Base-by-base conservation (phyloP, 2,888 invertebrate genomes). In the Melipona bicolor region DNA sequence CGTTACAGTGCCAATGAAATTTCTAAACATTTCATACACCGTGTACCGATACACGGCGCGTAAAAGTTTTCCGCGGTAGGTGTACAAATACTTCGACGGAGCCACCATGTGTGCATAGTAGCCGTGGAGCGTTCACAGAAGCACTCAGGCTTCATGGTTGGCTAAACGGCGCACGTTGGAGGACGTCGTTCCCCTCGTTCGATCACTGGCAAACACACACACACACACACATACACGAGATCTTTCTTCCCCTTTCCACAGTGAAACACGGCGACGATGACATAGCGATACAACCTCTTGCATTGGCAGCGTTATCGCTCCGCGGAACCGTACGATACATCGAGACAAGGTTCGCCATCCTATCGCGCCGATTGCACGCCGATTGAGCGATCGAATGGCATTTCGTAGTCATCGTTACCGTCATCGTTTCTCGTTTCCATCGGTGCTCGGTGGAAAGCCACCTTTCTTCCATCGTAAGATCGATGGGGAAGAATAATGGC, bases 71-170 rank as follows among this genome's bases (percentile, higher is more conserved):
- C 56, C n/a, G n/a, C 13, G 13, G n/a, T n/a, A 59, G 5, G n/a
- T 59, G n/a, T 59, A n/a, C n/a, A 5, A 59, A 59, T 59, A 59
- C n/a, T 15, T 59, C 15, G 11, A 13, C 4, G 43, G 15, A 59
- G n/a, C 56, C 56, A n/a, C 56, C 43, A 52, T 61, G 61, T 61
- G 27, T 61, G 32, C 61, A 61, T 61, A 32, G 27, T 61, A 61
- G 61, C 27, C 19, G 19, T 19, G 24, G 24, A 32, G 9, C 24
- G 71, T 71, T 59, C 85, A 61, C 77, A 75, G 74, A 76, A 81
- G 67, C 65, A 65, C 56, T 52, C 36, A 69, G 43, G 62, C 77
- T 84, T 84, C 87, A 84, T 76, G 89, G 76, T 78, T 80, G 76
- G 65, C 54, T 81, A 74, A 81, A 71, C 70, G 77, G 24, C 83